These are phyloP conservation scores for Agonopterix heracliana DNA, from an alignment of 2,888 invertebrate species.

Conservation along the genomic window DNA sequence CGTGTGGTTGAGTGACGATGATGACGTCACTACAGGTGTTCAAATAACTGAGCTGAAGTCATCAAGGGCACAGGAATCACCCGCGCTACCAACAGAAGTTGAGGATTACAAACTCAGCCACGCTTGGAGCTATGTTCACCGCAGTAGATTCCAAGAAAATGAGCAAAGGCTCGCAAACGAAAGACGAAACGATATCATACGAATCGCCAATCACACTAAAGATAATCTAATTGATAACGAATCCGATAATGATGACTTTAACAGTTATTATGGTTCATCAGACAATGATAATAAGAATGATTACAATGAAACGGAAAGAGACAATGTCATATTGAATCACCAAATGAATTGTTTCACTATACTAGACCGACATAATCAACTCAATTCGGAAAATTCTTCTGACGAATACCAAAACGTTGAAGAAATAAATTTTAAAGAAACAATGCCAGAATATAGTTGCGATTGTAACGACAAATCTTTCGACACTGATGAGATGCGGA, in stretches of 20 bases:
- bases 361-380: constrained; percentile 30
- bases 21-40: constrained; percentile 24
- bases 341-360: constrained; percentile 43
- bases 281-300: neutral
- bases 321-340: constrained; percentile 21
- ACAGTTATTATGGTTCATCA: neutral
- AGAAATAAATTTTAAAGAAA: constrained; percentile 1
- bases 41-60: constrained; percentile 53
- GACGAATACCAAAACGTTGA: constrained; percentile 19
- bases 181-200: constrained; percentile 34
- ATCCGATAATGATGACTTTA: neutral
- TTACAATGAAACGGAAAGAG: constrained; percentile 10
- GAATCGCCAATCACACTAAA: constrained; percentile 16
- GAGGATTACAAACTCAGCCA: constrained; percentile 21
- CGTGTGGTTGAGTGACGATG: constrained; percentile 32
- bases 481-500: constrained; percentile 17
- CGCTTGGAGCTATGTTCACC: constrained; percentile 30
- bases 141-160: constrained; percentile 17
- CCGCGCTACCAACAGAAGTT: constrained; percentile 13
- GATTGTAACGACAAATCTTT: neutral
- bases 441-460: too few relatives aligned
- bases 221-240: neutral
- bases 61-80: constrained; percentile 26
- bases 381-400: constrained; percentile 38
- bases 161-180: constrained; percentile 30